phyloP scores from a whole-genome alignment of 1,140 invertebrate genomes.

The Mizuhopecten yessoensis region DNA sequence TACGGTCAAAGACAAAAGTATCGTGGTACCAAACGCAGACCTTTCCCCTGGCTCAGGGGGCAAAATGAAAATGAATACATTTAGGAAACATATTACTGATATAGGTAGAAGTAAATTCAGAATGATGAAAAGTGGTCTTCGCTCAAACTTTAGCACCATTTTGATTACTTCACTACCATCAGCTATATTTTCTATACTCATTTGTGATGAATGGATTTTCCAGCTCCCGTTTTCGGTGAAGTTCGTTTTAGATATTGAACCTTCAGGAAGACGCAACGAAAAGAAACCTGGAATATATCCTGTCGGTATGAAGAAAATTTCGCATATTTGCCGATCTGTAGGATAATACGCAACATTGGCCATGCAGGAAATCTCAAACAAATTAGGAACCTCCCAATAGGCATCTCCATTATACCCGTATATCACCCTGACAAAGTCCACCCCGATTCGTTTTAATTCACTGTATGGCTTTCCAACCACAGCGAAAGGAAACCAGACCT shows the following conservation, averaged over 20 bases:
- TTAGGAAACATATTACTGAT: neutral
- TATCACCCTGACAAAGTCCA: neutral
- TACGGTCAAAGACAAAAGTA: constrained; percentile 15
- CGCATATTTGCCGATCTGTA: neutral
- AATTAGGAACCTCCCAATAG: neutral
- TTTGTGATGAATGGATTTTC: neutral
- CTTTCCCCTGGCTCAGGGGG: constrained; percentile 41
- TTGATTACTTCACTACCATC: neutral
- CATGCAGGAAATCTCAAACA: neutral
- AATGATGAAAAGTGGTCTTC: constrained; percentile 41
- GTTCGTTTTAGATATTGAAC: neutral
- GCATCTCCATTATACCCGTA: neutral
- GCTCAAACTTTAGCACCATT: constrained; percentile 35
- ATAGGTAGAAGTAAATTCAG: constrained; percentile 38
- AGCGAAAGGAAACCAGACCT: neutral
- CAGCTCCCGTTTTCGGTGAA: constrained; percentile 18
- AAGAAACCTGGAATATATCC: neutral
- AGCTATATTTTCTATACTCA: neutral
- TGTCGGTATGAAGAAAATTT: neutral
- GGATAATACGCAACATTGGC: neutral
- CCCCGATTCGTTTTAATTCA: neutral
- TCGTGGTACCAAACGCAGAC: constrained; percentile 3
- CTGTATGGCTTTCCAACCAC: neutral
- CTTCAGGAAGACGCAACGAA: neutral
- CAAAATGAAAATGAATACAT: constrained; percentile 42